Conservation (phyloP, 2,888 invertebrate species). For the Brenthis daphne region DNA sequence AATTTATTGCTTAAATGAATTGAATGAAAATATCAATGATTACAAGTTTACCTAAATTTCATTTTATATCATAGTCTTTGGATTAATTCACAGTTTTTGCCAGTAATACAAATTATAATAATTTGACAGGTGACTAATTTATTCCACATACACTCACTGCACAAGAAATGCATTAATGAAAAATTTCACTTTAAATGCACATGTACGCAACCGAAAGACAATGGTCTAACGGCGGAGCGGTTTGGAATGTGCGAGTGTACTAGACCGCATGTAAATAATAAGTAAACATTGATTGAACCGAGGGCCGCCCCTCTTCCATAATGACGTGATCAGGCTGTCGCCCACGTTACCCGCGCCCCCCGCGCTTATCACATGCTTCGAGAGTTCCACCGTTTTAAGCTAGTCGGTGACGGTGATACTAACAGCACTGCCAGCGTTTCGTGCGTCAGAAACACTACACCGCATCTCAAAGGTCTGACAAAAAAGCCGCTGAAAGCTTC, state of each 20-base stretch:
- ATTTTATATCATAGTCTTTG: conserved; percentile 78
- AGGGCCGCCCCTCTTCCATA: conserved; percentile 60
- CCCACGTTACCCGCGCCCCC: conserved; percentile 54
- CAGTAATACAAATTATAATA: conserved; percentile 48
- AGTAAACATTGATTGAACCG: conserved; percentile 69
- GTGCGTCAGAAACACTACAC: conserved; percentile 59
- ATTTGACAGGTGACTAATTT: conserved; percentile 45
- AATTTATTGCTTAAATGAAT: no score
- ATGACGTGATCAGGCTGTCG: conserved; percentile 62
- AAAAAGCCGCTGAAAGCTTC: conserved; percentile 45
- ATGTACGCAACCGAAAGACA: conserved; percentile 53
- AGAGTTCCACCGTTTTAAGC: conserved; percentile 49
- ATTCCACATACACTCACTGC: conserved; percentile 58
- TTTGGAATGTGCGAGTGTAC: conserved; percentile 78
- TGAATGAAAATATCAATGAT: neutral
- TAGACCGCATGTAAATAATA: conserved; percentile 68
- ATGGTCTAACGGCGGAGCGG: conserved; percentile 54
- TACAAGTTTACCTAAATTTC: conserved; percentile 70
- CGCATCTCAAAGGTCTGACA: conserved; percentile 49
- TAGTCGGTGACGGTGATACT: conserved; percentile 47
- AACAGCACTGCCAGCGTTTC: conserved; percentile 54
- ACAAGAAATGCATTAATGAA: conserved; percentile 61
- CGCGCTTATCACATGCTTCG: conserved; percentile 46
- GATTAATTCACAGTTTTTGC: conserved; percentile 64
- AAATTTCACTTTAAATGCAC: conserved; percentile 73